Conservation (phyloP, 1,140 invertebrate genomes). For the Bombyx mandarina region DNA sequence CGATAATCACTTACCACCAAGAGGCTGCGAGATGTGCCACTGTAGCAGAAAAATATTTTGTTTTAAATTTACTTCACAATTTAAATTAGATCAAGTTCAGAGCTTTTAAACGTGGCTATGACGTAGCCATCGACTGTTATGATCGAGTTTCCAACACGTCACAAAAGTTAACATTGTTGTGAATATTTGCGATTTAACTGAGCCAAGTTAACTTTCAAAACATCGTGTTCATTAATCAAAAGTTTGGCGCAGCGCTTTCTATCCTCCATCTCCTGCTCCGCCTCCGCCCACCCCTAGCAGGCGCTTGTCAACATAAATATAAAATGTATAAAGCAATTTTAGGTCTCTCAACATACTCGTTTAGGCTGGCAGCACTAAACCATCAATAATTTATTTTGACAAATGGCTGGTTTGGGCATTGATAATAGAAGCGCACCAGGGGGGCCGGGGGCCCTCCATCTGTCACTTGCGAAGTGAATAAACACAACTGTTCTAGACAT, state of each 20-base stretch:
- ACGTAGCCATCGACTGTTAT: too few species aligned
- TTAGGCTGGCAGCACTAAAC: conserved; percentile 40
- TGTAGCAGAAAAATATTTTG: too few species aligned
- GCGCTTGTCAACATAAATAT: conserved; percentile 15
- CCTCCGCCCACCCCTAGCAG: conserved; percentile 46
- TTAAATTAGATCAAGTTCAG: too few species aligned
- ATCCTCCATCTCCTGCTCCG: conserved; percentile 25
- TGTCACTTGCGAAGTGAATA: conserved; percentile 47
- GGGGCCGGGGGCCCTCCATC: conserved; percentile 11
- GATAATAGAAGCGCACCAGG: too few species aligned
- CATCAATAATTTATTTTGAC: conserved; percentile 46
- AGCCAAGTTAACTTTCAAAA: conserved; percentile 64
- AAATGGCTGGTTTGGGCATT: conserved; percentile 34
- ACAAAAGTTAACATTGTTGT: conserved; percentile 56
- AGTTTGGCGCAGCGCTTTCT: conserved; percentile 61
- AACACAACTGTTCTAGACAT: conserved; percentile 25
- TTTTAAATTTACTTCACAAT: too few species aligned
- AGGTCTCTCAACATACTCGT: conserved; percentile 42
- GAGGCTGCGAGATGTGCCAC: too few species aligned
- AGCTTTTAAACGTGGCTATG: too few species aligned
- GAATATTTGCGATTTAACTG: conserved; percentile 58
- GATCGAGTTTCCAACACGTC: conserved; percentile 8
- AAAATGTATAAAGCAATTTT: conserved; percentile 23
- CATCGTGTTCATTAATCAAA: conserved; percentile 69
- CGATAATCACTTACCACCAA: too few species aligned